Evolutionary conservation across 1,140 invertebrate species (phyloP), one percentile per base, ranked within the genome.

Genomic region (Drosophila virilis): DNA sequence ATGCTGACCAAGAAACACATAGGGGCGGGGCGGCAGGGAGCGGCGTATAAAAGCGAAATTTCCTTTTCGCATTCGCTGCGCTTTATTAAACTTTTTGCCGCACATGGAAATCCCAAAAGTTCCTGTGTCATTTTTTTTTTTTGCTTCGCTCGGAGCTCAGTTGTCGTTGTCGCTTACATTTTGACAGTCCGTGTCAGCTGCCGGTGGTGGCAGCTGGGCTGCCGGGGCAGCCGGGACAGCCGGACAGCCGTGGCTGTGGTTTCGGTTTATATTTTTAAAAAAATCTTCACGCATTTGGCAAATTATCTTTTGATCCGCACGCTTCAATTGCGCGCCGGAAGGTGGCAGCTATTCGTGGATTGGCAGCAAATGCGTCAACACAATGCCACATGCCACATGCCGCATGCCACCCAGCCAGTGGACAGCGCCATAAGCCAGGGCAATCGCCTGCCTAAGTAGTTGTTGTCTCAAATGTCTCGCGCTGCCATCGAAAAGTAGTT

Each of bases 301-400:
- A 91, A 91, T 91, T 89, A 91, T 91, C 91, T 91, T 91, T 91
- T 91, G 86, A 91, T 91, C 90, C 91, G 77, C 57, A 73, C 74
- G 84, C 80, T 81, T 91, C 84, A 90, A 78, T 84, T 64, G 71
- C 70, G 66, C 37, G 42, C 69, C 54, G 42, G 13, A 64, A 71
- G 68, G 65, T 74, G 55, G 42, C 62, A 57, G 64, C 33, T 46
- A 61, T 35, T 28, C 12, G 37, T 42, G 60, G 55, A 61, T 57
- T 66, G 61, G 65, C 61, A 74, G 43, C 74, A 73, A 83, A 83
- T 83, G 82, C 81, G 80, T 85, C 76, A 88, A 86, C 79, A 77
- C 76, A 74, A 66, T 80, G 85, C 77, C 81, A 77, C 12, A 66
- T 80, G 85, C 77, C 81, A 77, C 12, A 33, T 28, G 28, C 22